A percentile compares a stretch with the other conserved stretches of the same genome.
Conservation (phyloP, 2,888 invertebrate species). For the Drosophila atripex region DNA sequence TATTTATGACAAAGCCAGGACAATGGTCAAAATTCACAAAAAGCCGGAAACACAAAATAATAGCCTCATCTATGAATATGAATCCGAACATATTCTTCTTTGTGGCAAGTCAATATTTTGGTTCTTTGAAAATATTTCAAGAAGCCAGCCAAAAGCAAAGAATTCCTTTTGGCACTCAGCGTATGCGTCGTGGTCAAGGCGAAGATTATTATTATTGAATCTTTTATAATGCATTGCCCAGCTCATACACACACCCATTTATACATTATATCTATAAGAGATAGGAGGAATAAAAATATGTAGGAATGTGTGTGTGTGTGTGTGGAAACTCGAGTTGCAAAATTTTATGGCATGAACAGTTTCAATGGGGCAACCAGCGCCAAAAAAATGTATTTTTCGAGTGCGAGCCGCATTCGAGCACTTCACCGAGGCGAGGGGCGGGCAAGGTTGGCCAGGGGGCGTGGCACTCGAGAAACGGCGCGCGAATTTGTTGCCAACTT, state of each 20-base stretch:
- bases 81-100: background rate
- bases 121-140: conserved; percentile 26
- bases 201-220: conserved; percentile 74
- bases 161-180: conserved; percentile 57
- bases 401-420: conserved; percentile 73
- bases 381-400: conserved; percentile 63
- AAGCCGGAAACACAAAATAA: background rate
- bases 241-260: conserved; percentile 11
- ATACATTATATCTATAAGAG: conserved; percentile 2
- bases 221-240: conserved; percentile 58
- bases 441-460: conserved; percentile 3
- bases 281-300: conserved; percentile 2
- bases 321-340: conserved; percentile 56
- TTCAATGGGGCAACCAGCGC: conserved; percentile 68
- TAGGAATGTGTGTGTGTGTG: conserved; percentile 4
- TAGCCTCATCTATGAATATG: background rate
- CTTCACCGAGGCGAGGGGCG: conserved; percentile 15
- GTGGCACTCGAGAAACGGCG: conserved; percentile 60
- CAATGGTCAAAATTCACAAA: background rate
- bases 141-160: conserved; percentile 21
- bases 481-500: conserved; percentile 78
- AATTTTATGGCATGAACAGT: conserved; percentile 59
- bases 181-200: conserved; percentile 75
- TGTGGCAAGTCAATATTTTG: background rate
- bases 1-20: conserved; percentile 2